Percentiles rank a stretch among this genome's conserved stretches.
Evolutionary conservation across 2,888 invertebrate genomes (phyloP).

Genomic region (Crepidodera aurea): DNA sequence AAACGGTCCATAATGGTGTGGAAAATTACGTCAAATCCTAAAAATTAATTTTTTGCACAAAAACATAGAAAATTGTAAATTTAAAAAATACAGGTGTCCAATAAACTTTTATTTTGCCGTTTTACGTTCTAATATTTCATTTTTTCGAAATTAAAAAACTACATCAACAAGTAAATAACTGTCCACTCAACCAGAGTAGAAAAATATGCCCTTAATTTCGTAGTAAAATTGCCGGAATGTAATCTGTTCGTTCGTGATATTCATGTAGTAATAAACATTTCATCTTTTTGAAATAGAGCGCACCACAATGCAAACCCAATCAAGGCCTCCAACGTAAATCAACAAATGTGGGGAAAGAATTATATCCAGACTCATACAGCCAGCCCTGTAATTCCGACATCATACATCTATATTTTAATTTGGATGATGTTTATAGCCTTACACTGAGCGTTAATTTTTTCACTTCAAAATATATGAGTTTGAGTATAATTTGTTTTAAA

Average conservation of each 20-base stretch:
- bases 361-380: conserved; percentile 27
- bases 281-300: conserved; percentile 44
- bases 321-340: conserved; percentile 40
- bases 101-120: too few species aligned
- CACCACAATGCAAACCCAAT: conserved; percentile 44
- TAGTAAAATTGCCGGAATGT: conserved; percentile 30
- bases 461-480: too few species aligned
- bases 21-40: too few species aligned
- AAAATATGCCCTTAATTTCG: conserved; percentile 32
- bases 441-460: too few species aligned
- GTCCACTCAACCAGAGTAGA: background rate
- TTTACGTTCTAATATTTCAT: too few species aligned
- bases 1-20: too few species aligned
- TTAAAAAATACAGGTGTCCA: too few species aligned
- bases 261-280: conserved; percentile 42
- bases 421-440: background rate
- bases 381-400: conserved; percentile 22
- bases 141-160: background rate
- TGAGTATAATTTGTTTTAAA: too few species aligned
- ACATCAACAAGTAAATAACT: background rate
- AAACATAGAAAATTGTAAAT: too few species aligned
- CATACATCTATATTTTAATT: conserved; percentile 29
- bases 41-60: too few species aligned
- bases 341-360: conserved; percentile 42
- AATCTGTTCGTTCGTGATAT: conserved; percentile 36